phyloP scores from a whole-genome alignment of 2,113 vertebrate genomes.

The Corvus moneduloides region DNA sequence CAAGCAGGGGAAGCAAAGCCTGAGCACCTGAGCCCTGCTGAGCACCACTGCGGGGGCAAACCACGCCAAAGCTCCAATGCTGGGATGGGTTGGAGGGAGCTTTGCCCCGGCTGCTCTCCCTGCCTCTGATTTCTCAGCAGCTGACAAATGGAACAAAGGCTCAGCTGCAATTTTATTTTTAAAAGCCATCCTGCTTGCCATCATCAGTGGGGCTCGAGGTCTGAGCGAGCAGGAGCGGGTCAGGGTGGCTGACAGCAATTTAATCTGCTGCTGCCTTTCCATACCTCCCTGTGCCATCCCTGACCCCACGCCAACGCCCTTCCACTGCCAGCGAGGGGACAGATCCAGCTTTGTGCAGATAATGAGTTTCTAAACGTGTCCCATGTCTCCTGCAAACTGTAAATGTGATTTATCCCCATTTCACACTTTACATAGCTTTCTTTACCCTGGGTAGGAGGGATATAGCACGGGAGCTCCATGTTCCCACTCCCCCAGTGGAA shows the following conservation, averaged over 20 bases:
- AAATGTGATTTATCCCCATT: not conserved
- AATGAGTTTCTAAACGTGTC: not conserved
- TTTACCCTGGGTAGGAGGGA: not conserved
- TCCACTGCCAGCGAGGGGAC: not conserved
- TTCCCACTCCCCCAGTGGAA: not conserved
- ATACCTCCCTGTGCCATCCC: not conserved
- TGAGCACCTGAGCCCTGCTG: not conserved
- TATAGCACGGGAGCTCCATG: rapidly evolving
- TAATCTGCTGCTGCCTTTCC: not conserved
- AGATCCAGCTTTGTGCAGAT: not conserved
- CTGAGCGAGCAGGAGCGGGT: not conserved
- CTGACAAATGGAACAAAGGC: not conserved
- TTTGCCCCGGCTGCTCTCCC: rapidly evolving
- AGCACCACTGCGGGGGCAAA: not conserved
- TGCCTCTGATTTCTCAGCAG: not conserved
- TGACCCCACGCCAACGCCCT: not conserved
- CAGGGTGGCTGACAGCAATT: not conserved
- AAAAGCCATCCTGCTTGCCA: not conserved
- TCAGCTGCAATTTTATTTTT: not conserved
- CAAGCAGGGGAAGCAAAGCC: not conserved
- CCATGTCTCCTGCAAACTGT: not conserved
- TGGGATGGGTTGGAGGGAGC: not conserved
- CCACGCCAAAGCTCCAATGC: not conserved
- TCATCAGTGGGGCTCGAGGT: not conserved
- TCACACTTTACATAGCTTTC: not conserved